Evolutionary conservation across 2,113 vertebrate species (phyloP).

Genomic region (Semnornis frantzii): DNA sequence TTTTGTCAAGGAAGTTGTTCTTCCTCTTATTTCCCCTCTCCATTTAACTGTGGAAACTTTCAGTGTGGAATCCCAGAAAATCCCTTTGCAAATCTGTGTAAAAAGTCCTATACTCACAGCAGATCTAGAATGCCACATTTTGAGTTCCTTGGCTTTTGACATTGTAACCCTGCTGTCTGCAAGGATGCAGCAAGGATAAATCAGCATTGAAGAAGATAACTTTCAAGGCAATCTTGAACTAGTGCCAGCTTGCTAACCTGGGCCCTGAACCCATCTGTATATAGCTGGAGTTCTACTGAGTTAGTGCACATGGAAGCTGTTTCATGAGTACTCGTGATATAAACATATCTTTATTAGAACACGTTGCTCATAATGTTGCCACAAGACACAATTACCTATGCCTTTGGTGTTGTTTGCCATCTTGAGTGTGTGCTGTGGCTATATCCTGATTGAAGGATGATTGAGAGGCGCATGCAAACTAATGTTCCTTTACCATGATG

Average conservation of each 20-base stretch:
- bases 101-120: background rate
- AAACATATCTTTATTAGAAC: background rate
- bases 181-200: background rate
- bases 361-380: background rate
- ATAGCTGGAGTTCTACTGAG: background rate
- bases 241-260: background rate
- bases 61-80: background rate
- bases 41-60: background rate
- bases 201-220: background rate
- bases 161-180: background rate
- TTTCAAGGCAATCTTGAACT: background rate
- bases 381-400: background rate
- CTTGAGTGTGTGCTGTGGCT: fast-evolving
- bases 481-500: background rate
- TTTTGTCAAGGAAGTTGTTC: background rate
- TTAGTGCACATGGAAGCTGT: background rate
- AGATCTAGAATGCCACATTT: background rate
- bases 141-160: background rate
- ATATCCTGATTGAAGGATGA: background rate
- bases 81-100: background rate
- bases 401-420: background rate
- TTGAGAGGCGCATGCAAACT: background rate
- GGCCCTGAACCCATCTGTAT: background rate
- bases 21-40: background rate
- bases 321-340: background rate